These are phyloP conservation scores for Xanthia icteritia DNA, from an alignment of 2,888 invertebrate genomes.

Conservation along the genomic window DNA sequence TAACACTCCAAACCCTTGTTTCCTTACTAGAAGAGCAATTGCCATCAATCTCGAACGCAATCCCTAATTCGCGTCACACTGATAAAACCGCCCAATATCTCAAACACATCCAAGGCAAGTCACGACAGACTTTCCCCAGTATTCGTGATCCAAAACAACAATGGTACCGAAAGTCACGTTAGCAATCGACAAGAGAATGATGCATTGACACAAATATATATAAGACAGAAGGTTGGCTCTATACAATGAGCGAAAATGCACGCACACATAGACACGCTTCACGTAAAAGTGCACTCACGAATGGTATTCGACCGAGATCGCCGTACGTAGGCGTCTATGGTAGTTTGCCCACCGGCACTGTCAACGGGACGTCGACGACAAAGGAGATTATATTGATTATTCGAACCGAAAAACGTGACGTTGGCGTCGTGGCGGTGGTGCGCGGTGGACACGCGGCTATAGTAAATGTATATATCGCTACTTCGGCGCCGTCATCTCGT, in stretches of 20 bases:
- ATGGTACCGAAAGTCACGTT: constrained; percentile 61
- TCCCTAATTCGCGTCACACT: constrained; percentile 11
- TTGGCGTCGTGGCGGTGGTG: too few species aligned
- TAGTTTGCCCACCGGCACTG: neutral
- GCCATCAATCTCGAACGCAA: constrained; percentile 11
- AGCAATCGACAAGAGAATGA: constrained; percentile 56
- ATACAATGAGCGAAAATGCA: neutral
- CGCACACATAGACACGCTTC: neutral
- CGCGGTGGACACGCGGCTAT: neutral
- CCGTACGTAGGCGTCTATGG: neutral
- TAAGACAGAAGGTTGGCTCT: constrained; percentile 20
- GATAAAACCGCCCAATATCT: constrained; percentile 50
- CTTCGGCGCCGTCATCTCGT: neutral
- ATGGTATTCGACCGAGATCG: neutral
- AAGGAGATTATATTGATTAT: too few species aligned
- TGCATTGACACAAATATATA: constrained; percentile 13
- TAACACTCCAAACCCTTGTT: neutral
- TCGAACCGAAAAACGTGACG: neutral
- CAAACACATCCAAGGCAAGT: constrained; percentile 51
- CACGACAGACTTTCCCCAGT: constrained; percentile 59
- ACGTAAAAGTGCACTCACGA: neutral
- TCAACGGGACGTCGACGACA: neutral
- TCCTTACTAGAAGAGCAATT: constrained; percentile 5
- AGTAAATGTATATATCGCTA: too few species aligned
- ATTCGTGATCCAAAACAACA: constrained; percentile 61